phyloP scores from a whole-genome alignment of 2,888 invertebrate species.

The Carcina quercana region DNA sequence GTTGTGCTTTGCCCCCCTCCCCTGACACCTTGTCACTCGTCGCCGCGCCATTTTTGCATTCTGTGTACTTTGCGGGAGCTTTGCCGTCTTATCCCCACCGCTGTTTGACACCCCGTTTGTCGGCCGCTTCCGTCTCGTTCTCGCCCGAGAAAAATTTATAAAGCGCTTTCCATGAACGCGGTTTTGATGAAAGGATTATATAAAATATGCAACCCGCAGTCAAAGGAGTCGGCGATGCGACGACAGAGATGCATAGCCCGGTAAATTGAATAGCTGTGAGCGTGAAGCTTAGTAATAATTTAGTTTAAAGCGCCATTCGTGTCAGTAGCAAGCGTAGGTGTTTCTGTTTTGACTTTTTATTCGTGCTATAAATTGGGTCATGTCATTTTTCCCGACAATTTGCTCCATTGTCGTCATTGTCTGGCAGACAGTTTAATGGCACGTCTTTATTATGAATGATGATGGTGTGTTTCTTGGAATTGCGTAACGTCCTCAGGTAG shows the following conservation, averaged over 20 bases:
- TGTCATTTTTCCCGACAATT: constrained; percentile 30
- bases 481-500: constrained; percentile 25
- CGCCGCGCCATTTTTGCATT: constrained; percentile 74
- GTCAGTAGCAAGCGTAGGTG: constrained; percentile 19
- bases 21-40: constrained; percentile 69
- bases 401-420: constrained; percentile 22
- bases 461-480: constrained; percentile 1
- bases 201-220: constrained; percentile 63
- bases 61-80: constrained; percentile 75
- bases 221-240: constrained; percentile 50
- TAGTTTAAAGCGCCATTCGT: constrained; percentile 44
- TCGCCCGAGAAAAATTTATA: constrained; percentile 56
- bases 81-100: constrained; percentile 75
- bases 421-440: constrained; percentile 27
- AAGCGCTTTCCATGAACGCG: constrained; percentile 54
- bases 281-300: constrained; percentile 53
- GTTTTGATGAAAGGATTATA: constrained; percentile 71
- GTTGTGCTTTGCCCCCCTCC: constrained; percentile 42
- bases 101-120: constrained; percentile 71
- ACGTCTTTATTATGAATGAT: constrained; percentile 13
- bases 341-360: constrained; percentile 16
- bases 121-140: constrained; percentile 52
- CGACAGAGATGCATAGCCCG: constrained; percentile 61
- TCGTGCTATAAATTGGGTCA: constrained; percentile 30
- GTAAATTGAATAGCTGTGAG: constrained; percentile 58